phyloP scores from a whole-genome alignment of 2,888 invertebrate species.

The Coremacera marginata region DNA sequence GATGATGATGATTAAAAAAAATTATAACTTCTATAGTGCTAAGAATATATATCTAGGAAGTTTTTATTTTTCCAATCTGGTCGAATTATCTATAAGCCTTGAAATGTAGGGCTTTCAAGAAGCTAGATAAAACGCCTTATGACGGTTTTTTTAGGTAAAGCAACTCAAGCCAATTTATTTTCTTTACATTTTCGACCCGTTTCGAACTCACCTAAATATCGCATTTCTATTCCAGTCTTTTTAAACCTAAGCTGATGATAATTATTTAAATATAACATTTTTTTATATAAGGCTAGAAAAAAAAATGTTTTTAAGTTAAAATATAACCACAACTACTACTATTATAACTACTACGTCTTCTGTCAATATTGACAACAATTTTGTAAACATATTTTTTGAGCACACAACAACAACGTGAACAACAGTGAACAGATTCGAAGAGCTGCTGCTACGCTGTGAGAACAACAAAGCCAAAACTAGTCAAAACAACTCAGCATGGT shows the following conservation, averaged over 20 bases:
- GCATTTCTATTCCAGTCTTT: slow-evolving; percentile 13
- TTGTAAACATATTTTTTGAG: neutral
- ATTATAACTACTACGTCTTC: slow-evolving; percentile 13
- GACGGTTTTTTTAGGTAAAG: too few relatives aligned
- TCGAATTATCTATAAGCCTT: slow-evolving; percentile 2
- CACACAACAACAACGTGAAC: slow-evolving; percentile 38
- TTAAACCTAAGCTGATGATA: slow-evolving; percentile 13
- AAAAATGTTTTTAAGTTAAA: neutral
- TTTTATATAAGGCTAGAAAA: slow-evolving; percentile 4
- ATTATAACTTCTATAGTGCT: too few relatives aligned
- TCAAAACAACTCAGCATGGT: slow-evolving; percentile 65
- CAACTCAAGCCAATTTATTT: too few relatives aligned
- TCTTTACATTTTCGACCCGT: neutral
- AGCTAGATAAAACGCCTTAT: neutral
- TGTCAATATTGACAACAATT: slow-evolving; percentile 18
- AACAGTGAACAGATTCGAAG: slow-evolving; percentile 38
- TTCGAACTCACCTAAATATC: neutral
- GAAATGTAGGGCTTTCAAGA: neutral
- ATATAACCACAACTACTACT: neutral
- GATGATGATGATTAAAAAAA: too few relatives aligned
- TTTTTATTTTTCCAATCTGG: too few relatives aligned
- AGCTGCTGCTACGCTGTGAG: slow-evolving; percentile 23
- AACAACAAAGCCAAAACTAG: slow-evolving; percentile 53
- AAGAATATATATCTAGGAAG: too few relatives aligned
- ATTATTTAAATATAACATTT: slow-evolving; percentile 3